phyloP scores from a whole-genome alignment of 1,140 invertebrate species.

The Aradophagus sp. region DNA sequence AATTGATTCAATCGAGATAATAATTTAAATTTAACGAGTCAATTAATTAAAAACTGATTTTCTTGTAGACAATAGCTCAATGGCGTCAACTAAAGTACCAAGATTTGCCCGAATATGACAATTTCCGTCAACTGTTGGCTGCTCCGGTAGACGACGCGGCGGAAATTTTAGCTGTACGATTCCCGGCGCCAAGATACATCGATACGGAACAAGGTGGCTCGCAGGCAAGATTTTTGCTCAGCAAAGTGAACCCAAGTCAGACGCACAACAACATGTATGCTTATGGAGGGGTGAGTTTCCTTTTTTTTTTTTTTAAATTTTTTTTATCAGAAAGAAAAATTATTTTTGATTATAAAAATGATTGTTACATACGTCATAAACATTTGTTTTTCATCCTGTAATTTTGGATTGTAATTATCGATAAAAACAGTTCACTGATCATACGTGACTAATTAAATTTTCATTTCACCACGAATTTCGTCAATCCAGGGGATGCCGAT shows the following conservation, averaged over 20 bases:
- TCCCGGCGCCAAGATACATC: slow-evolving; percentile 99
- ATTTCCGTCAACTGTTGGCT: slow-evolving; percentile 96
- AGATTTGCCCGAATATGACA: slow-evolving; percentile 96
- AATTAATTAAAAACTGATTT: too few species aligned
- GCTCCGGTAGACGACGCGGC: slow-evolving; percentile 98
- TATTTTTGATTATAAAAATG: too few species aligned
- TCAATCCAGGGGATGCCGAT: slow-evolving; percentile 72
- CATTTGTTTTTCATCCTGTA: too few species aligned
- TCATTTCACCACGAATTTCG: slow-evolving; percentile 70
- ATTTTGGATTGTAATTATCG: too few species aligned
- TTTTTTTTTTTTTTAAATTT: slow-evolving; percentile 7
- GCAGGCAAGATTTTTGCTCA: slow-evolving; percentile 96
- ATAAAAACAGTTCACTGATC: neutral
- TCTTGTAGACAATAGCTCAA: slow-evolving; percentile 91
- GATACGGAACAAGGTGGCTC: slow-evolving; percentile 99
- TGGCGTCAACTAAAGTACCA: slow-evolving; percentile 97
- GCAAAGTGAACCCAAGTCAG: slow-evolving; percentile 99
- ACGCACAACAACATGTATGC: slow-evolving; percentile 99
- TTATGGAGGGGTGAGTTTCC: slow-evolving; percentile 89
- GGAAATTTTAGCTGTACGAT: slow-evolving; percentile 95
- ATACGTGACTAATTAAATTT: slow-evolving; percentile 68
- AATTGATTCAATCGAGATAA: too few species aligned
- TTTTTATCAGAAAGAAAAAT: neutral
- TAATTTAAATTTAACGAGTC: too few species aligned
- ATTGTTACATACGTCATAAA: too few species aligned